phyloP scores from a whole-genome alignment of 2,113 vertebrate species.

The Pollachius pollachius region DNA sequence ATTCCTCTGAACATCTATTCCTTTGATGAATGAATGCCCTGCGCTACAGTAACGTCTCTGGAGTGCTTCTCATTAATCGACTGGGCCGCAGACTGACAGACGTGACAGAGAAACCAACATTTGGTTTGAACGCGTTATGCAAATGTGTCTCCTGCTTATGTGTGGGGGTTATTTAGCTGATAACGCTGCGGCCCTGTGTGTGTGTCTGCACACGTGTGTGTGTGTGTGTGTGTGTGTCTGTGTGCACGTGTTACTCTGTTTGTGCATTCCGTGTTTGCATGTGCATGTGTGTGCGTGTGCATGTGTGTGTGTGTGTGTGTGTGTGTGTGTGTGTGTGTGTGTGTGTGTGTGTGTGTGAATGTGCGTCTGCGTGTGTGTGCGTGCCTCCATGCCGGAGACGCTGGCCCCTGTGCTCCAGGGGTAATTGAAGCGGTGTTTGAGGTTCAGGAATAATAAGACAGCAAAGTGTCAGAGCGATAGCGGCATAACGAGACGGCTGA shows the following conservation, averaged over 20 bases:
- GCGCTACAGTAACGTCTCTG: conserved; percentile 37
- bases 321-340: not conserved
- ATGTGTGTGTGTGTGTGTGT: not conserved
- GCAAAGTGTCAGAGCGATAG: conserved; percentile 37
- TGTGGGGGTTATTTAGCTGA: too few relatives aligned
- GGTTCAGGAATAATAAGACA: conserved; percentile 48
- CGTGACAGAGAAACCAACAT: conserved; percentile 41
- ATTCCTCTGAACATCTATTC: conserved; percentile 42
- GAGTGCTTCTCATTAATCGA: conserved; percentile 43
- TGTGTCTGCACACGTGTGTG: conserved; percentile 4
- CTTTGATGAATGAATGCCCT: conserved; percentile 46
- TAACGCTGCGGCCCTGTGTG: not conserved
- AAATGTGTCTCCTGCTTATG: conserved; percentile 11
- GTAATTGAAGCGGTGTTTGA: conserved; percentile 46
- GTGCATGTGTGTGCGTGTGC: not conserved
- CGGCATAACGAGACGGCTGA: conserved; percentile 31
- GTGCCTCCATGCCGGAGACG: not conserved
- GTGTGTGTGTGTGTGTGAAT: too few relatives aligned
- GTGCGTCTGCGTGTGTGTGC: not conserved
- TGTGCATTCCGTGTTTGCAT: too few relatives aligned
- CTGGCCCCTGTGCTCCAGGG: not conserved
- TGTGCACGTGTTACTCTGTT: not conserved
- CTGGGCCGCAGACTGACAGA: conserved; percentile 16
- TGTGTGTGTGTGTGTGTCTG: not conserved
- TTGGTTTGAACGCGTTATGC: conserved; percentile 17